phyloP scores from a whole-genome alignment of 2,113 vertebrate genomes.

The Sphaerodactylus townsendi region DNA sequence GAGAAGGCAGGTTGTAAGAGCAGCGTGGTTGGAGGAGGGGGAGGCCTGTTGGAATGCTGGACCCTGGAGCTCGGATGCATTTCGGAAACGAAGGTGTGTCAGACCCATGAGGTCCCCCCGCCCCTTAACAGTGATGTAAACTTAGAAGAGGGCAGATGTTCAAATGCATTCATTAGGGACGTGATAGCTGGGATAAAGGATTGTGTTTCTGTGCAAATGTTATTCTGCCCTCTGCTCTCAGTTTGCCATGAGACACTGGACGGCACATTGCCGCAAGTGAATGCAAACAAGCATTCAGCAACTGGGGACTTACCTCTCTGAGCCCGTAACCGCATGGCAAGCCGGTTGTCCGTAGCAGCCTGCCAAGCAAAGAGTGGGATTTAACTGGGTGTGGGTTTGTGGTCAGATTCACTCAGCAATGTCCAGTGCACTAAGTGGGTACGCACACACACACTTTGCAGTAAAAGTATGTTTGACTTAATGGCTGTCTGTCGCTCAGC shows the following conservation, averaged over 20 bases:
- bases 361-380: background rate
- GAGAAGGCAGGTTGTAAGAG: fast-evolving
- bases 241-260: background rate
- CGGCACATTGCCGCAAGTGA: background rate
- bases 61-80: background rate
- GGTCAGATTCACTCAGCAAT: background rate
- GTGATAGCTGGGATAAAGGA: background rate
- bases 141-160: background rate
- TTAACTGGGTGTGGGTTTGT: background rate
- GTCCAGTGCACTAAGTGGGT: background rate
- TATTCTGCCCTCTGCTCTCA: background rate
- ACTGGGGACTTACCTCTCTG: background rate
- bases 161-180: background rate
- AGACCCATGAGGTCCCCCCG: too few species aligned
- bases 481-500: too few species aligned
- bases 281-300: background rate
- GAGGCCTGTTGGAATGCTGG: background rate
- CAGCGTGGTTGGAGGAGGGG: background rate
- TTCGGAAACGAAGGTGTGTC: background rate
- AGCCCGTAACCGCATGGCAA: background rate
- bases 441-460: background rate
- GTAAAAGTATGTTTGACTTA: background rate
- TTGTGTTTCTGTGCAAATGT: background rate
- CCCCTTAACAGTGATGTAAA: too few species aligned
- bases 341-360: background rate